phyloP scores from a whole-genome alignment of 2,113 vertebrate genomes.

The Hystrix cristata region DNA sequence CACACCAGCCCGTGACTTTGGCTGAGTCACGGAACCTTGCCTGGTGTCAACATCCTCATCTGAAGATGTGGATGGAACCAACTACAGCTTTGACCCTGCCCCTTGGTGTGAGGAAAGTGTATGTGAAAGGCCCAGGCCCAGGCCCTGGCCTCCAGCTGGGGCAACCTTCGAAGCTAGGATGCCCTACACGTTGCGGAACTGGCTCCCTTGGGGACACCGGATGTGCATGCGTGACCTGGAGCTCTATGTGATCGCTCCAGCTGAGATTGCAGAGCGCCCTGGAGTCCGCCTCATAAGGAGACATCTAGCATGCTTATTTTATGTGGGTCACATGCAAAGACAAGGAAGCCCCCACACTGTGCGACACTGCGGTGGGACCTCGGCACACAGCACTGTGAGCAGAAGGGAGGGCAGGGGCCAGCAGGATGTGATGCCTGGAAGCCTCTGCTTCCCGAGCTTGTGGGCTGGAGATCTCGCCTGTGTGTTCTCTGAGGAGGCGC shows the following conservation, averaged over 20 bases:
- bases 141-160: background rate
- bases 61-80: rapidly evolving
- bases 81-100: rapidly evolving
- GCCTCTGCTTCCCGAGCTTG: background rate
- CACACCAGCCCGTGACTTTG: background rate
- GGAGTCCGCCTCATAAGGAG: background rate
- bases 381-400: background rate
- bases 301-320: rapidly evolving
- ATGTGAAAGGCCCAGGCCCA: background rate
- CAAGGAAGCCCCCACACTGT: rapidly evolving
- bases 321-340: background rate
- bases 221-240: background rate
- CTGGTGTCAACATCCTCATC: background rate
- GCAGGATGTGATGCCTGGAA: background rate
- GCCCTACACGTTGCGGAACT: background rate
- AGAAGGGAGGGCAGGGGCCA: background rate
- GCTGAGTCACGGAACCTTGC: background rate
- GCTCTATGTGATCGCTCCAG: background rate
- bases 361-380: rapidly evolving
- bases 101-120: rapidly evolving
- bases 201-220: background rate
- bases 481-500: background rate
- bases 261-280: background rate
- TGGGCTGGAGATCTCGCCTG: background rate
- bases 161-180: background rate